Conservation (phyloP, 2,888 invertebrate genomes). For the Polydrusus tereticollis region DNA sequence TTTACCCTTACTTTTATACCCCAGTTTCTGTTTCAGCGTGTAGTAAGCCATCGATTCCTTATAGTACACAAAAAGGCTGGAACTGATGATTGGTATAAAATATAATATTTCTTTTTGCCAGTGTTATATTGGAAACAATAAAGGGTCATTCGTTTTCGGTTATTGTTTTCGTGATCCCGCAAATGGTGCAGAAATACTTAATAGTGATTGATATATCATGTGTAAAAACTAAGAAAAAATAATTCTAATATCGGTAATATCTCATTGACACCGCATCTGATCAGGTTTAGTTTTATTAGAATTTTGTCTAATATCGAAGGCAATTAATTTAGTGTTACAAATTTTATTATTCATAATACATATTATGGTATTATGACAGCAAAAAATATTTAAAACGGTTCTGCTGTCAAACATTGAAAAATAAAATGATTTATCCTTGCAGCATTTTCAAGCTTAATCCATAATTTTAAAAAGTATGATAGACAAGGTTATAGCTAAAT, state of each 20-base stretch:
- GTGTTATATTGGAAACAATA: conserved; percentile 28
- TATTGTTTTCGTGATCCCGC: conserved; percentile 23
- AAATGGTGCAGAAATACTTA: conserved; percentile 25
- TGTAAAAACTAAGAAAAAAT: neutral
- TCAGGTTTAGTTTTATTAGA: too few relatives aligned
- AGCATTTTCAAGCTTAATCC: too few relatives aligned
- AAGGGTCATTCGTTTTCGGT: conserved; percentile 22
- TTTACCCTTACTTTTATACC: neutral
- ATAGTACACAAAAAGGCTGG: conserved; percentile 6
- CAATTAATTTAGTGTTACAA: too few relatives aligned
- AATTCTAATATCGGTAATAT: neutral
- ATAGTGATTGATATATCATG: conserved; percentile 12
- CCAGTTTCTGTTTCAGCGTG: neutral
- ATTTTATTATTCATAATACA: too few relatives aligned
- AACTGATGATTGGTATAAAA: conserved; percentile 24
- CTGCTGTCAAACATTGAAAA: too few relatives aligned
- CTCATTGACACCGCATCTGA: neutral
- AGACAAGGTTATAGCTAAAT: too few relatives aligned
- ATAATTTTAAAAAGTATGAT: too few relatives aligned
- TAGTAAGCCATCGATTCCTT: conserved; percentile 4
- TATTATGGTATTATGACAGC: too few relatives aligned
- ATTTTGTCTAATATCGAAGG: too few relatives aligned
- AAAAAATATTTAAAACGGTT: too few relatives aligned
- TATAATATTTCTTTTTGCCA: conserved; percentile 18
- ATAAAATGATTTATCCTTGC: too few relatives aligned